These are phyloP conservation scores for Menura novaehollandiae DNA, from an alignment of 2,113 vertebrate genomes.

Conservation along the genomic window DNA sequence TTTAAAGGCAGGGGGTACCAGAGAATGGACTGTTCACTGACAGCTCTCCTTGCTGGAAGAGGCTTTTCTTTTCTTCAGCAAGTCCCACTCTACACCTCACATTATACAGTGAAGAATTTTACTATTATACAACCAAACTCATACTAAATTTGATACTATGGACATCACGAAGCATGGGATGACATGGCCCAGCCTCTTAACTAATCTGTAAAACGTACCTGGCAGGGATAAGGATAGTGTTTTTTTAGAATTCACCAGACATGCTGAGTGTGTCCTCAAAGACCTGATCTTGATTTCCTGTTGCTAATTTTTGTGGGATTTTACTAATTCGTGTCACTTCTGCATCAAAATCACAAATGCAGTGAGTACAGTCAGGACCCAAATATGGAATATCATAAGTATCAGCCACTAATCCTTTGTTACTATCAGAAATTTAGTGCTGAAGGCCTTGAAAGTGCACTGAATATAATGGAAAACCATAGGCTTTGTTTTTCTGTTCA, in stretches of 20 bases:
- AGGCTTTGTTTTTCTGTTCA: background rate
- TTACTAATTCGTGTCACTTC: background rate
- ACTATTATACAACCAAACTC: background rate
- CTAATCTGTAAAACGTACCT: background rate
- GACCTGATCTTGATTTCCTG: background rate
- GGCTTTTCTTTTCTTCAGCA: background rate
- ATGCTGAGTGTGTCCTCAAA: background rate
- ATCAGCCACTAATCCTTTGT: background rate
- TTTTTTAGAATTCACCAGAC: background rate
- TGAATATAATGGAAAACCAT: background rate
- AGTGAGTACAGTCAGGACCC: background rate
- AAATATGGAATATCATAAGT: background rate
- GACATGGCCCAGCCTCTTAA: background rate
- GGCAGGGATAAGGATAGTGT: rapidly evolving
- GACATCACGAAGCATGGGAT: background rate
- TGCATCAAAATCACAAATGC: background rate
- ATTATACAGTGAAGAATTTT: background rate
- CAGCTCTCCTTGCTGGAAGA: background rate
- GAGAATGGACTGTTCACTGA: background rate
- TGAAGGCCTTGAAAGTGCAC: background rate
- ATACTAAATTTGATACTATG: background rate
- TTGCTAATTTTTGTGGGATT: background rate
- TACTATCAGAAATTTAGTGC: background rate
- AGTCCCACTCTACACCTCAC: background rate
- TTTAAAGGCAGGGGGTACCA: background rate